Percentiles rank a stretch among this genome's conserved stretches.
phyloP scores from a whole-genome alignment of 2,797 vertebrate species.

The Mionectes olivaceus region DNA sequence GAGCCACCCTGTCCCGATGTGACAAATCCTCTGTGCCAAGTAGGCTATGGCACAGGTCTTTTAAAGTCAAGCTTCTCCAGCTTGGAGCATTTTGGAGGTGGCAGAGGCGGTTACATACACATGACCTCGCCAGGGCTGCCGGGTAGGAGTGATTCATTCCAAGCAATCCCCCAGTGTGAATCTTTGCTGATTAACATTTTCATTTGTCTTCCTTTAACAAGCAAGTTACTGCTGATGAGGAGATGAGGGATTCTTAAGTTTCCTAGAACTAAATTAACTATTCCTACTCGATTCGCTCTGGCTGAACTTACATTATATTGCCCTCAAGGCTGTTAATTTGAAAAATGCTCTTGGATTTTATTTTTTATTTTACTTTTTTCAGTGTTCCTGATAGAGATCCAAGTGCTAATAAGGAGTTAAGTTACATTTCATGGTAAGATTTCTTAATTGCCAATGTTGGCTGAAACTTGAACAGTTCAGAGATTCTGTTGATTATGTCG shows the following conservation, averaged over 20 bases:
- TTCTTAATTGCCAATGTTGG: constrained; percentile 27
- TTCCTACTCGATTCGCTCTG: not conserved
- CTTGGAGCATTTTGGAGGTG: not conserved
- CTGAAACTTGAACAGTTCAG: constrained; percentile 33
- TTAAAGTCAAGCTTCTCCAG: not conserved
- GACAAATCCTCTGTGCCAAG: not conserved
- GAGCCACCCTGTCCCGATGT: not conserved
- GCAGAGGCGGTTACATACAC: not conserved
- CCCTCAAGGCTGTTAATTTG: constrained; percentile 62
- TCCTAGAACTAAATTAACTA: constrained; percentile 44
- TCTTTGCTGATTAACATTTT: constrained; percentile 64
- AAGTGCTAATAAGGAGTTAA: constrained; percentile 57
- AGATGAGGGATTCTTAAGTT: constrained; percentile 70
- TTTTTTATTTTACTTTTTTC: not conserved
- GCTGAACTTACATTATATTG: not conserved
- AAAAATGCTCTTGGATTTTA: constrained; percentile 39
- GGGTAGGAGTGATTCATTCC: constrained; percentile 46
- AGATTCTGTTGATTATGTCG: constrained; percentile 57
- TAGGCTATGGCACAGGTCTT: not conserved
- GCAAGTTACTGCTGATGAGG: constrained; percentile 58
- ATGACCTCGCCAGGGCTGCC: constrained; percentile 10
- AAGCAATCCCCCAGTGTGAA: constrained; percentile 64
- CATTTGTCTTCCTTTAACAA: constrained; percentile 72
- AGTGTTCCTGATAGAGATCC: constrained; percentile 25
- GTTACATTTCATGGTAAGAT: constrained; percentile 47